Evolutionary conservation across 2,113 vertebrate genomes (phyloP), one percentile per base, ranked within the genome.

Genomic region (Prionailurus bengalensis): DNA sequence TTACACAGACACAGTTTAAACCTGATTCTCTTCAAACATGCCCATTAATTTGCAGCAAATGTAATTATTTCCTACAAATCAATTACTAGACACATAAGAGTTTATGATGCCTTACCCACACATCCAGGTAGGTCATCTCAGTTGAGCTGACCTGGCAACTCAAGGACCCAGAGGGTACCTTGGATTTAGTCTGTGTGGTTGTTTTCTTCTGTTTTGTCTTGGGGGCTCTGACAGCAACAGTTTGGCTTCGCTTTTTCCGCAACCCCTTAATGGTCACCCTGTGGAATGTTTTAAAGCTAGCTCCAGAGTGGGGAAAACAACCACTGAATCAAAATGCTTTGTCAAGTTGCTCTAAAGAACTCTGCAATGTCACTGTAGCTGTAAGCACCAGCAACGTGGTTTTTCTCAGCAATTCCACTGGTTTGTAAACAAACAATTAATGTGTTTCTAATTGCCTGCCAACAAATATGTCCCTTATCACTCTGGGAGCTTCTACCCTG

Each of bases 371-470:
- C 95, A 66, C 68, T 89, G 48, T 80, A 96, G 82, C 83, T 97
- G 95, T 98, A 98, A 95, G 61, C 93, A 96, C 36, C 36, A 83
- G 79, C 31, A 96, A 94, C 39, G 12, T n/a, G 79, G 86, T 92
- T 97, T 97, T 94, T 96, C 81, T 87, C 79, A 65, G 68, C 76
- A 83, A 98, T 48, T 96, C 92, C 92, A 94, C 83, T 95, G 81
- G 71, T 95, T 96, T 96, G 42, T 97, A 98, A 97, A 98, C 79
- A 98, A 97, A 96, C 73, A 98, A 97, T 96, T 95, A 97, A 95
- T 95, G 68, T 94, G 83, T 94, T 97, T 94, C 96, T 97, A 97
- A 95, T 96, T 95, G 95, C 96, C 97, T 96, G 94, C 87, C 95
- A 96, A 98, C 94, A 98, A 97, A 96, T 96, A 96, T 90, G 89